phyloP scores from a whole-genome alignment of 2,113 vertebrate species.

The Rhadina sibilatrix region DNA sequence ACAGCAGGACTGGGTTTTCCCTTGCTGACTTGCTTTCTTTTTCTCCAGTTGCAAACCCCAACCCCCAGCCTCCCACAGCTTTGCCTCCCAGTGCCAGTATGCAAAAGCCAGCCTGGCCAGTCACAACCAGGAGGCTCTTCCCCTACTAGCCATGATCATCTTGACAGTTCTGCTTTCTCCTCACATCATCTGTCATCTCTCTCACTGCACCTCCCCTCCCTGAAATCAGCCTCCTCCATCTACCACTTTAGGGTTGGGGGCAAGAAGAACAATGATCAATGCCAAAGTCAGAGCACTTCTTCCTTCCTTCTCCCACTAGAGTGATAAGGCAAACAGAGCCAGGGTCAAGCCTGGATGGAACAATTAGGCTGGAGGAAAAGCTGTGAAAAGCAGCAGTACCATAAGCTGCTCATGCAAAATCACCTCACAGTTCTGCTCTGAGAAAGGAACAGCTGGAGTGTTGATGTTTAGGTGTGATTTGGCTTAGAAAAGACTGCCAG shows the following conservation, averaged over 20 bases:
- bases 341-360: background rate
- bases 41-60: background rate
- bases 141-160: background rate
- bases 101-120: background rate
- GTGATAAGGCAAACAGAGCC: background rate
- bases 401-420: background rate
- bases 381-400: background rate
- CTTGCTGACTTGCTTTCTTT: background rate
- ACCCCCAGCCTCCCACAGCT: background rate
- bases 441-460: background rate
- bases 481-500: background rate
- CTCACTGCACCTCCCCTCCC: background rate
- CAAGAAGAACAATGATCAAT: background rate
- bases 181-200: conserved; percentile 33
- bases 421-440: background rate
- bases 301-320: background rate
- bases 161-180: conserved; percentile 60
- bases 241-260: background rate
- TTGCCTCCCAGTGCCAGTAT: background rate
- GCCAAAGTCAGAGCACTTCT: background rate
- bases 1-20: background rate
- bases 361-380: background rate
- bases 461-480: background rate
- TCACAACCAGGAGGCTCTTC: conserved; percentile 34
- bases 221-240: background rate